Percentiles rank a stretch among this genome's conserved stretches.
Evolutionary conservation across 2,888 invertebrate genomes (phyloP).

Genomic region (Cylloceria caligata): DNA sequence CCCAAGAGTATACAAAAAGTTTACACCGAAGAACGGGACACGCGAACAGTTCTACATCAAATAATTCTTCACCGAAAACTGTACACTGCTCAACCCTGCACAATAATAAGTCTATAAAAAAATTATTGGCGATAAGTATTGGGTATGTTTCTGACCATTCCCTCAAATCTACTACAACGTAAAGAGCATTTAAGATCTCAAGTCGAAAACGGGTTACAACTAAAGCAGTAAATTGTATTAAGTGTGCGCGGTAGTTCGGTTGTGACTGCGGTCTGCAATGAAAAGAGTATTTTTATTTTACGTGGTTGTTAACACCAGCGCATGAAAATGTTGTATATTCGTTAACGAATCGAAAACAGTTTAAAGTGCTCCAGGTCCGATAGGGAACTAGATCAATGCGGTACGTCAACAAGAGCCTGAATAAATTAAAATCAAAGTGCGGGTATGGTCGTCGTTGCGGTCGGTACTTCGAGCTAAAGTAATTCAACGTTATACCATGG

Average conservation of each 20-base stretch:
- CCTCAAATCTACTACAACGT: too few relatives aligned
- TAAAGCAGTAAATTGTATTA: too few relatives aligned
- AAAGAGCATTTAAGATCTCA: too few relatives aligned
- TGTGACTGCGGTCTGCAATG: neutral
- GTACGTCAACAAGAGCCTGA: neutral
- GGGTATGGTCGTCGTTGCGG: neutral
- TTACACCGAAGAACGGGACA: too few relatives aligned
- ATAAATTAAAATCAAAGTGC: slow-evolving; percentile 1
- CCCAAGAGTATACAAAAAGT: too few relatives aligned
- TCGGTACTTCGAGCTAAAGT: slow-evolving; percentile 2
- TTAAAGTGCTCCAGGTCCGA: neutral
- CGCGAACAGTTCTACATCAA: too few relatives aligned
- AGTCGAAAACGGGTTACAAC: too few relatives aligned
- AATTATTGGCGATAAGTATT: too few relatives aligned
- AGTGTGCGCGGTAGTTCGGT: neutral
- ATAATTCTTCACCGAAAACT: too few relatives aligned
- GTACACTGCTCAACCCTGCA: too few relatives aligned
- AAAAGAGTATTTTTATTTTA: neutral
- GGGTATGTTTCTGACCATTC: too few relatives aligned
- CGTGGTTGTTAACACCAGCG: neutral
- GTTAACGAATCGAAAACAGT: neutral
- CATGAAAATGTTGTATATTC: neutral
- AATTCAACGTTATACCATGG: neutral
- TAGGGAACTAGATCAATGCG: neutral
- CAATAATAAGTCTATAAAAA: too few relatives aligned